Evolutionary conservation across 2,797 vertebrate species (phyloP).

Genomic region (Gallinago nigripennis): DNA sequence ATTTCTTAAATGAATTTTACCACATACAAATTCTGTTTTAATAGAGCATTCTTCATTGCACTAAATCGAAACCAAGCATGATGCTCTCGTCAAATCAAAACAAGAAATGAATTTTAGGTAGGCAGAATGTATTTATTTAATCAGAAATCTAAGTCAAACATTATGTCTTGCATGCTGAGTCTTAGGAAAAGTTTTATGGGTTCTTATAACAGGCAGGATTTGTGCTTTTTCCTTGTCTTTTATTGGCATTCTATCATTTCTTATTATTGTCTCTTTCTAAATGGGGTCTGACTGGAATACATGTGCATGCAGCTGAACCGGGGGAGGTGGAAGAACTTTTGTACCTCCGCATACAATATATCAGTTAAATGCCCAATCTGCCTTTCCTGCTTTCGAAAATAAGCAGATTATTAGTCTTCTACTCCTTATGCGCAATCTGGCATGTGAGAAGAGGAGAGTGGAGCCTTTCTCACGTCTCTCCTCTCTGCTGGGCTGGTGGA

Average conservation of each 20-base stretch:
- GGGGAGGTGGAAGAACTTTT: background rate
- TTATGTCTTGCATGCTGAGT: background rate
- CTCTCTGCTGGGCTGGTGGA: background rate
- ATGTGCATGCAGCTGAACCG: background rate
- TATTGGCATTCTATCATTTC: background rate
- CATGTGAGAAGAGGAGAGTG: background rate
- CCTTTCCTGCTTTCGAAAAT: background rate
- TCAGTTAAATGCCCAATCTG: background rate
- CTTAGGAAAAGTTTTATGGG: background rate
- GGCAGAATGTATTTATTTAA: conserved; percentile 34
- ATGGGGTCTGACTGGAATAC: background rate
- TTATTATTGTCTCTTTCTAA: background rate
- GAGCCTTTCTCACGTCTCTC: background rate
- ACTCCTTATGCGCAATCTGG: background rate
- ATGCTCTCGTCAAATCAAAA: conserved; percentile 6
- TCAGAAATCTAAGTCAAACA: conserved; percentile 23
- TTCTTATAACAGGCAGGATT: background rate
- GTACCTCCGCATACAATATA: background rate
- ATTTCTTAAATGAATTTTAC: conserved; percentile 17
- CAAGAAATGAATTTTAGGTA: conserved; percentile 11
- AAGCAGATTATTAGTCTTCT: background rate
- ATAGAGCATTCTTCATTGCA: background rate
- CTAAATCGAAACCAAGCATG: background rate
- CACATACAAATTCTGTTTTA: background rate
- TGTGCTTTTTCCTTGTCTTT: background rate